Conservation (phyloP, 2,888 invertebrate species). For the Eilema griseolum region DNA sequence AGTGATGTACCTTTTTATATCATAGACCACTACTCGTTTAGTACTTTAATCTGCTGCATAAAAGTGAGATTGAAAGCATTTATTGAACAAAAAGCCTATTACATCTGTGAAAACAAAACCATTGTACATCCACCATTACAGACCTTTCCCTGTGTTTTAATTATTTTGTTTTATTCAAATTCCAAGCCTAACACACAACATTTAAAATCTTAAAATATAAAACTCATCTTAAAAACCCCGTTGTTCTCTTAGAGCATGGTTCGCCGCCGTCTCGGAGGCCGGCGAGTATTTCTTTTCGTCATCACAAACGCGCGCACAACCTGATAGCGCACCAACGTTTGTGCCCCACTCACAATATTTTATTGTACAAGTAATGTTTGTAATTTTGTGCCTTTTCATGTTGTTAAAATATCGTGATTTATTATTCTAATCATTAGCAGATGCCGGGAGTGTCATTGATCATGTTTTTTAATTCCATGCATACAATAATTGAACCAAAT, state of each 20-base stretch:
- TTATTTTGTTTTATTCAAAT: neutral
- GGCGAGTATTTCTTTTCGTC: neutral
- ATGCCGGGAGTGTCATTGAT: neutral
- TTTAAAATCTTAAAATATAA: constrained; percentile 3
- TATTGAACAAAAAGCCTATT: neutral
- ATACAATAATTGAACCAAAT: neutral
- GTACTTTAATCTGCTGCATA: neutral
- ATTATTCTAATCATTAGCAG: neutral
- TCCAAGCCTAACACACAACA: neutral
- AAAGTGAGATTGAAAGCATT: neutral
- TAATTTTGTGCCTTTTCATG: neutral
- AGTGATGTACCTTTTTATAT: neutral
- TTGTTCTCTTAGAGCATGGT: constrained; percentile 2
- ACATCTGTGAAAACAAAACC: neutral
- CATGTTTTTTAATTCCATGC: neutral
- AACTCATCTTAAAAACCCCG: neutral
- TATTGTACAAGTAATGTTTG: neutral
- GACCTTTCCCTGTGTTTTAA: neutral
- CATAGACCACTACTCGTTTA: neutral
- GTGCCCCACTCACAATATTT: neutral
- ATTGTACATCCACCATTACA: neutral
- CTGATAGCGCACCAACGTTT: neutral
- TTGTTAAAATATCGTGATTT: neutral
- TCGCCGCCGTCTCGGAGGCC: neutral
- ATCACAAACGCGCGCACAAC: neutral